Conservation (phyloP, 2,888 invertebrate species). For the Lapara coniferarum region DNA sequence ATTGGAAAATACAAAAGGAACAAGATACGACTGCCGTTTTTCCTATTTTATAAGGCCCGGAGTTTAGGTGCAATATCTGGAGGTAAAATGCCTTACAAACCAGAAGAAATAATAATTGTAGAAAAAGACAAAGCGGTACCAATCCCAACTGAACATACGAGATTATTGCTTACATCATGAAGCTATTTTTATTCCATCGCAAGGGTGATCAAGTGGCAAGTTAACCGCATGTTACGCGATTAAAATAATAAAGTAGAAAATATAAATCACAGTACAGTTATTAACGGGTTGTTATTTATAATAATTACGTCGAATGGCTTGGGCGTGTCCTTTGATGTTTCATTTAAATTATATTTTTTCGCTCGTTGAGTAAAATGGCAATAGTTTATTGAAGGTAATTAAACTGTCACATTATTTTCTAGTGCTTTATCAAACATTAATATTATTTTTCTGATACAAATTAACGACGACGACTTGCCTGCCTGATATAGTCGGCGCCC, state of each 20-base stretch:
- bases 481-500: too few species aligned
- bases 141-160: too few species aligned
- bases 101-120: too few species aligned
- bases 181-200: neutral
- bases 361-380: neutral
- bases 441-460: neutral
- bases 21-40: too few species aligned
- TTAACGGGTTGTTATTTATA: neutral
- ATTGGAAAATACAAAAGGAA: too few species aligned
- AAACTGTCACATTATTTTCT: neutral
- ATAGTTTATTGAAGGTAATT: neutral
- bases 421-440: neutral
- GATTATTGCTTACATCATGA: too few species aligned
- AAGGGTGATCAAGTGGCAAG: neutral
- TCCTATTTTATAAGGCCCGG: too few species aligned
- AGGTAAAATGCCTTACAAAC: too few species aligned
- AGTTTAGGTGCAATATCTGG: too few species aligned
- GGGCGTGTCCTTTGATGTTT: neutral
- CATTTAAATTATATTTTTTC: neutral
- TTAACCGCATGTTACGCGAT: neutral
- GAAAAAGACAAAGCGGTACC: too few species aligned
- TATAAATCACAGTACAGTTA: conserved; percentile 12
- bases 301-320: neutral
- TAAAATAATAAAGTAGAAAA: neutral
- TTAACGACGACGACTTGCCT: too few species aligned